Evolutionary conservation across 2,797 vertebrate genomes (phyloP).

Genomic region (Botia kubotai): DNA sequence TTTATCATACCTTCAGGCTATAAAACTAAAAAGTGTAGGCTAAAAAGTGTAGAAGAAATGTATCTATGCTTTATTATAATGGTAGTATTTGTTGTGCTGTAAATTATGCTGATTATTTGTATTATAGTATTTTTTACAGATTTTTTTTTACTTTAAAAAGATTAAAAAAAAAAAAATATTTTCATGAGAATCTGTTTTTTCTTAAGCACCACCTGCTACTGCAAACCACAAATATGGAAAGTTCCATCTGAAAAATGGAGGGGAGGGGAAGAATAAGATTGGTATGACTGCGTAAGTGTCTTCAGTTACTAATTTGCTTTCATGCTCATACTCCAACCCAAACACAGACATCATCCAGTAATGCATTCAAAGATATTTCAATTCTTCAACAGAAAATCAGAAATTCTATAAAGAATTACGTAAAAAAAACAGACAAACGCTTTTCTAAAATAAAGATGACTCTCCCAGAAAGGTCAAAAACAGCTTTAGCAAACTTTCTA

Average conservation of each 20-base stretch:
- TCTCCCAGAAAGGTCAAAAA: conserved; percentile 8
- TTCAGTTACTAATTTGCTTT: conserved; percentile 71
- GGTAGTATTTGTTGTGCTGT: not conserved
- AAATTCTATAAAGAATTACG: not conserved
- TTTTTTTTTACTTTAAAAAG: too few relatives aligned
- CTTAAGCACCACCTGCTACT: conserved; percentile 4
- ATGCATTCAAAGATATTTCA: not conserved
- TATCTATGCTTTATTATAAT: not conserved
- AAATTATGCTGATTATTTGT: too few relatives aligned
- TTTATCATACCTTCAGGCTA: too few relatives aligned
- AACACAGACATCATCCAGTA: not conserved
- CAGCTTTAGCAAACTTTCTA: conserved; percentile 7
- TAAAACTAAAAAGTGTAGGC: too few relatives aligned
- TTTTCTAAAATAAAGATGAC: not conserved
- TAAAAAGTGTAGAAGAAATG: too few relatives aligned
- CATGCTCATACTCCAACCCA: conserved; percentile 35
- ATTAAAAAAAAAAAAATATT: too few relatives aligned
- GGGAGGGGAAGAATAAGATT: not conserved
- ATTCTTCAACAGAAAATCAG: not conserved
- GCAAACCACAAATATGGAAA: not conserved
- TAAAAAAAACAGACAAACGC: not conserved
- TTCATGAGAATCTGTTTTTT: not conserved
- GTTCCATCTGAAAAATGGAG: conserved; percentile 22
- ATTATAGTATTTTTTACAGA: too few relatives aligned
- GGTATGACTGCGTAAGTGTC: conserved; percentile 4